Base-by-base conservation (phyloP, 1,140 invertebrate species). In the Lepidurus arcticus region DNA sequence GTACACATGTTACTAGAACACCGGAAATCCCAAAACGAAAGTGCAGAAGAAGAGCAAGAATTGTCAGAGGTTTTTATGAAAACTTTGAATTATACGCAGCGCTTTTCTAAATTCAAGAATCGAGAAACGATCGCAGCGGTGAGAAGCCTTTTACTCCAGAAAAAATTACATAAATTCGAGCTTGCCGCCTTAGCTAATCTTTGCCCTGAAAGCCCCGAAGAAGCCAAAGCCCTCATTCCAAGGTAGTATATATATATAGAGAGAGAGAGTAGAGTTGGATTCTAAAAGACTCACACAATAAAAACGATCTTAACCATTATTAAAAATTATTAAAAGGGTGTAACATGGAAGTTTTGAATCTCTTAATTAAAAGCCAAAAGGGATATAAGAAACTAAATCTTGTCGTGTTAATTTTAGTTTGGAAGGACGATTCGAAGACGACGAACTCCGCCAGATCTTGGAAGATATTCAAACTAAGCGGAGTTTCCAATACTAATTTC, bases 21-120 rank as follows among this genome's bases (percentile, higher is more conserved):
- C 86, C 90, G 98, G 75, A 98, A 98, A 86, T 92, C 93, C 45
- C 96, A 98, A 85, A 99, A 98, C 86, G 97, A 99, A 87, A 96
- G 92, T 76, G 95, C 96, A 1, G 98, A 99, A 84, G 98, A 99
- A 81, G 97, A 98, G 84, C 96, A 98, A 86, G 95, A 98, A 86
- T 92, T 99, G 83, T 97, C 96, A 0, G 97, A 99, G 85, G 96
- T 99, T 24, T 99, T 99, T 83, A 93, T 96, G 89, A 99, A 99
- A 85, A 99, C 96, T 0, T 87, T 97, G 4, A 96, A 95, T 75
- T 99, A 99, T 82, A 97, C 96, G 43, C 93, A 97, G 82, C 89
- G 96, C 82, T 99, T 99, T 85, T 90, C 94, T 34, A 96, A 97
- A 84, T 98, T 99, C 85, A 98, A 98, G 85, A 99, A 98, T 84